phyloP scores from a whole-genome alignment of 1,140 invertebrate genomes.

The Drosophila miranda region DNA sequence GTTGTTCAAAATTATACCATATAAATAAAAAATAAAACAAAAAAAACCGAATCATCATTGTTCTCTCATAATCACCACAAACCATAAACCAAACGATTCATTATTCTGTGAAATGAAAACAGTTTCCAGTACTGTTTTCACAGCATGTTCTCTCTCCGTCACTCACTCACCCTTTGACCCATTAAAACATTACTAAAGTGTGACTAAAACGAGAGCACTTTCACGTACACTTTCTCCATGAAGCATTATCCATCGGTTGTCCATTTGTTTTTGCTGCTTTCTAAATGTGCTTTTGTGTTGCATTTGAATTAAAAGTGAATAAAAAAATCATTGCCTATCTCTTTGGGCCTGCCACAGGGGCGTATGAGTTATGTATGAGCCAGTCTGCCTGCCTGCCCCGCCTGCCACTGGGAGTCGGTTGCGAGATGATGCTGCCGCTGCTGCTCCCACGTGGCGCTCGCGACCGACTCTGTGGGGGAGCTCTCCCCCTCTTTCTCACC shows the following conservation, averaged over 20 bases:
- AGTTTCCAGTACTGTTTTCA: slow-evolving; percentile 4
- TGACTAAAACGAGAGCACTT: slow-evolving; percentile 40
- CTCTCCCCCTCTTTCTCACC: not conserved
- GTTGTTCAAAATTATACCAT: no score
- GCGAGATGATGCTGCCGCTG: not conserved
- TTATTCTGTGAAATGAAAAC: no score
- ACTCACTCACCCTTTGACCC: not conserved
- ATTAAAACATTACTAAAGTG: slow-evolving; percentile 31
- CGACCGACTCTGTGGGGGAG: no score
- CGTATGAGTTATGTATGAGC: slow-evolving; percentile 45
- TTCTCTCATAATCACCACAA: not conserved
- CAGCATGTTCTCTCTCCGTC: slow-evolving; percentile 19
- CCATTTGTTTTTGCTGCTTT: slow-evolving; percentile 32
- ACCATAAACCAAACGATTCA: not conserved
- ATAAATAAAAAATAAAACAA: no score
- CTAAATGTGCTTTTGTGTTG: slow-evolving; percentile 39
- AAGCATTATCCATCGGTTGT: not conserved
- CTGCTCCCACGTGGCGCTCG: not conserved
- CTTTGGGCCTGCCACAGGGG: slow-evolving; percentile 30
- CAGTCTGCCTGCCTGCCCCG: slow-evolving; percentile 1
- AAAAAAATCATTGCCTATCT: slow-evolving; percentile 46
- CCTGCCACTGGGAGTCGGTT: no score
- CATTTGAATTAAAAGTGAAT: slow-evolving; percentile 51
- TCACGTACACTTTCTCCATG: slow-evolving; percentile 10
- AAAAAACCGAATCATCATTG: not conserved